These are phyloP conservation scores for Ooceraea biroi DNA, from an alignment of 1,140 invertebrate species.

Conservation along the genomic window DNA sequence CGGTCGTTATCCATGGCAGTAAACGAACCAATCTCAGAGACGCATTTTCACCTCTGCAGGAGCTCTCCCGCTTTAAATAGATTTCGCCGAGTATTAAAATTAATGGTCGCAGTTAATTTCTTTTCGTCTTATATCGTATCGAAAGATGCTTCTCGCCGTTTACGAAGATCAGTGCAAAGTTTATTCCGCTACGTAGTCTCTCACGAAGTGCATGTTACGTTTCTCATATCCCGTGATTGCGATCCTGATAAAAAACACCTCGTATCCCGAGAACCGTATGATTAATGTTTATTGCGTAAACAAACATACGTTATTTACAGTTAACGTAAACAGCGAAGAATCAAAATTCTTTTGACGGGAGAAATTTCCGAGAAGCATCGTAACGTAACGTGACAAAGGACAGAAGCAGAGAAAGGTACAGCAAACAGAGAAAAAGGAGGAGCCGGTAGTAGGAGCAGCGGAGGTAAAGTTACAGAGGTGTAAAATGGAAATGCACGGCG, in stretches of 20 bases:
- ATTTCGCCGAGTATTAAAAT: conserved; percentile 51
- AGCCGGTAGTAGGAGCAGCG: background rate
- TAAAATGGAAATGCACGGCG: conserved; percentile 47
- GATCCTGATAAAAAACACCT: background rate
- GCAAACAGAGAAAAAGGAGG: background rate
- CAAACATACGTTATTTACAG: background rate
- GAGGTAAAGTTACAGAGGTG: conserved; percentile 21
- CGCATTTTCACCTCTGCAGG: conserved; percentile 12
- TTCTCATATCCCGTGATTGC: background rate
- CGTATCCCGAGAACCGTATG: background rate
- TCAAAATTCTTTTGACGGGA: conserved; percentile 29
- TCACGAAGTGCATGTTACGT: background rate
- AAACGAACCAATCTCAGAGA: conserved; percentile 54
- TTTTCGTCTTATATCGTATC: conserved; percentile 14
- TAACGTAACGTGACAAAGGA: conserved; percentile 34
- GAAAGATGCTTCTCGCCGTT: conserved; percentile 14
- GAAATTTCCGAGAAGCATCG: conserved; percentile 24
- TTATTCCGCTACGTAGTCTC: conserved; percentile 12
- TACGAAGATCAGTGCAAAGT: conserved; percentile 18
- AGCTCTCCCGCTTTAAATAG: conserved; percentile 40
- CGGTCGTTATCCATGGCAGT: conserved; percentile 19
- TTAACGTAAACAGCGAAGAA: background rate
- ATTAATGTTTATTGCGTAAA: conserved; percentile 8
- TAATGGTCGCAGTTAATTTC: conserved; percentile 53
- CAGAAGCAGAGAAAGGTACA: background rate